These are phyloP conservation scores for Callyntrura guangdongensis DNA, from an alignment of 2,888 invertebrate species.

Conservation along the genomic window DNA sequence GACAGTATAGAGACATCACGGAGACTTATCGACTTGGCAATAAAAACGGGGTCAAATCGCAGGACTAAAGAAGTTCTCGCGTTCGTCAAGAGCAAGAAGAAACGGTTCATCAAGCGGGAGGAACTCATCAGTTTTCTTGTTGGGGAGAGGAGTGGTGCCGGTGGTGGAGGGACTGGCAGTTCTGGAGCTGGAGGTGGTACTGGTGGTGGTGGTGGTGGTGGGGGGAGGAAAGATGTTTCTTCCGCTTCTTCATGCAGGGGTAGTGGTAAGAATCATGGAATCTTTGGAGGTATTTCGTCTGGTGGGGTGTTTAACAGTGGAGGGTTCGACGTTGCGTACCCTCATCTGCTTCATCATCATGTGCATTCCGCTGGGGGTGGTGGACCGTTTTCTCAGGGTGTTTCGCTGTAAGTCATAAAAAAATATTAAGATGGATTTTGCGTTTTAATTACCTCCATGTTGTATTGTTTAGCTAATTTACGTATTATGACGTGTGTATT, in stretches of 20 bases:
- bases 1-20: conserved; percentile 76
- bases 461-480: neutral
- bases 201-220: conserved; percentile 10
- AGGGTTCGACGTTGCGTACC: neutral
- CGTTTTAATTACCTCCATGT: neutral
- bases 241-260: neutral
- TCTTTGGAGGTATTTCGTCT: no score
- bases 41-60: conserved; percentile 79
- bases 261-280: no score
- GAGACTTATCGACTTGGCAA: conserved; percentile 68
- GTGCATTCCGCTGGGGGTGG: conserved; percentile 39
- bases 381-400: neutral
- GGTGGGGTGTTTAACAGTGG: no score
- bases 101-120: conserved; percentile 67
- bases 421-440: no score
- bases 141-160: conserved; percentile 48
- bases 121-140: conserved; percentile 69
- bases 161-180: neutral
- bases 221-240: neutral
- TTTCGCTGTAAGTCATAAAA: conserved; percentile 28
- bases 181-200: conserved; percentile 12
- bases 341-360: neutral
- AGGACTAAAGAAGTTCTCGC: conserved; percentile 80
- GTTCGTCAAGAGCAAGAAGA: conserved; percentile 78
- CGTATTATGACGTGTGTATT: no score